Evolutionary conservation across 2,113 vertebrate genomes (phyloP).

Genomic region (Cheilinus undulatus): DNA sequence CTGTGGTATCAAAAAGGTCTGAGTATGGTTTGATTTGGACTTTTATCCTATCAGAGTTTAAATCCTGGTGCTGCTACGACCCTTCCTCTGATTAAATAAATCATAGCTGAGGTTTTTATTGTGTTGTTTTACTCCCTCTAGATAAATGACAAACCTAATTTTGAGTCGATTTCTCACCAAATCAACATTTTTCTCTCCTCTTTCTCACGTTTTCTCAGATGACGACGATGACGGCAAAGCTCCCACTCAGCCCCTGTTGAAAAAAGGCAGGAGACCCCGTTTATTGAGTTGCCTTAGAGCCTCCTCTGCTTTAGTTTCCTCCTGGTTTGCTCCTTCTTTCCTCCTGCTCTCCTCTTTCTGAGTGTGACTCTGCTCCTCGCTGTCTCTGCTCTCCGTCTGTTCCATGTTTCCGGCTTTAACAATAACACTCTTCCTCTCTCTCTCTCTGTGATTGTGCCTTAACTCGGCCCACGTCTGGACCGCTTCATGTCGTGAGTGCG

Average conservation of each 20-base stretch:
- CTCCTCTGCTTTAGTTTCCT: slow-evolving; percentile 26
- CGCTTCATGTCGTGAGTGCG: slow-evolving; percentile 23
- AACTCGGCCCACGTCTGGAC: slow-evolving; percentile 23
- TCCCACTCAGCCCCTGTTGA: slow-evolving; percentile 95
- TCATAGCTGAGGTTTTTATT: no score
- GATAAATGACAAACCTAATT: neutral
- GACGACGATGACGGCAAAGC: slow-evolving; percentile 96
- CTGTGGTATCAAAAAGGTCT: no score
- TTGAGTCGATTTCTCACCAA: neutral
- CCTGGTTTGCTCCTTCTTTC: slow-evolving; percentile 6
- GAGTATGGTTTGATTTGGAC: no score
- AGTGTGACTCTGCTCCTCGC: slow-evolving; percentile 32
- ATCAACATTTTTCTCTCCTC: slow-evolving; percentile 63
- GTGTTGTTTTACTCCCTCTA: no score
- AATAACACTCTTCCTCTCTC: slow-evolving; percentile 42
- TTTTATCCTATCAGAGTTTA: no score
- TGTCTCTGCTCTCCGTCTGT: slow-evolving; percentile 44
- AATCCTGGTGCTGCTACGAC: no score
- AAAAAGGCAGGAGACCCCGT: slow-evolving; percentile 97
- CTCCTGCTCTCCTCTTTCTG: neutral
- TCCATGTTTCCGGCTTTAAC: slow-evolving; percentile 31
- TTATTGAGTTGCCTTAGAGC: slow-evolving; percentile 76
- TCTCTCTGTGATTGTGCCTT: slow-evolving; percentile 34
- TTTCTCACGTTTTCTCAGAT: slow-evolving; percentile 88
- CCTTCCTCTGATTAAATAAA: no score